Evolutionary conservation across 2,888 invertebrate genomes (phyloP).

Genomic region (Caenorhabditis virilis): DNA sequence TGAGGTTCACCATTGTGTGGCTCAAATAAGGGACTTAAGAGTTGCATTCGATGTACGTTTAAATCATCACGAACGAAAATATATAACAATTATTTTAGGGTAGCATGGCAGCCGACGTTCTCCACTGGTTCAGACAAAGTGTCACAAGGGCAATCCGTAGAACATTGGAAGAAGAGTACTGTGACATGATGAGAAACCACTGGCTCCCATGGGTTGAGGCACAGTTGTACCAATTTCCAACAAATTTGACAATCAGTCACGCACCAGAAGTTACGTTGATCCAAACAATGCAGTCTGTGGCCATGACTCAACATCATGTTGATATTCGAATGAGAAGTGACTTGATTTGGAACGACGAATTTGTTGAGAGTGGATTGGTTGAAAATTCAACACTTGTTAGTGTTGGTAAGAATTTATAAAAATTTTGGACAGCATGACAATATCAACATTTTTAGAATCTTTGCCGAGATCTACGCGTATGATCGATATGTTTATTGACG

Average conservation of each 20-base stretch:
- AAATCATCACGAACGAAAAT: neutral
- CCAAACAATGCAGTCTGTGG: slow-evolving; percentile 57
- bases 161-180: slow-evolving; percentile 61
- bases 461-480: slow-evolving; percentile 51
- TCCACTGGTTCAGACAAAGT: slow-evolving; percentile 61
- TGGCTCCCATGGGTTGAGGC: slow-evolving; percentile 63
- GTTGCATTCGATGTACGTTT: slow-evolving; percentile 26
- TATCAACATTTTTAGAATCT: slow-evolving; percentile 26
- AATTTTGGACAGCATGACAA: neutral
- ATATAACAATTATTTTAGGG: slow-evolving; percentile 19
- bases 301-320: slow-evolving; percentile 51
- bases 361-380: slow-evolving; percentile 46
- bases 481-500: slow-evolving; percentile 64
- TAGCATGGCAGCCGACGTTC: slow-evolving; percentile 49
- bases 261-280: slow-evolving; percentile 50
- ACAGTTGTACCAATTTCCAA: slow-evolving; percentile 59
- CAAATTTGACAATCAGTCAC: slow-evolving; percentile 50
- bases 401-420: slow-evolving; percentile 30
- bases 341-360: slow-evolving; percentile 49
- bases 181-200: slow-evolving; percentile 55
- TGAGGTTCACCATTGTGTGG: slow-evolving; percentile 60
- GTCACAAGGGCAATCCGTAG: slow-evolving; percentile 55
- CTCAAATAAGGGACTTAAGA: slow-evolving; percentile 54
- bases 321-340: slow-evolving; percentile 59
- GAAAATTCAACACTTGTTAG: slow-evolving; percentile 37